phyloP scores from a whole-genome alignment of 2,113 vertebrate species.

The Misgurnus mizolepis region DNA sequence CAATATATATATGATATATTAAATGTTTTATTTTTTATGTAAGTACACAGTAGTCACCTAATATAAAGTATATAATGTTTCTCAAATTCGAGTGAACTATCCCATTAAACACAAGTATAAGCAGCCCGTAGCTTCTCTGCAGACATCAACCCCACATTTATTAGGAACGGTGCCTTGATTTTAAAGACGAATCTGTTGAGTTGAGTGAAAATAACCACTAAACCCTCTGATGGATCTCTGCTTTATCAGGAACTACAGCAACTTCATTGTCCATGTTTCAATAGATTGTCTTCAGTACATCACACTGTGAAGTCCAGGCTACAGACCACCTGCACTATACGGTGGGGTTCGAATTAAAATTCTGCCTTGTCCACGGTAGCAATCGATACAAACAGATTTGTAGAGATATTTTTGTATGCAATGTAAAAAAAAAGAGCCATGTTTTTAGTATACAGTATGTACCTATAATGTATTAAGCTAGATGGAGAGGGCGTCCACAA shows the following conservation, averaged over 20 bases:
- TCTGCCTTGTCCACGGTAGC: constrained; percentile 51
- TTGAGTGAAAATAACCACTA: constrained; percentile 48
- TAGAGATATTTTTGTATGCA: constrained; percentile 44
- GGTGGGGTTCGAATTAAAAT: constrained; percentile 31
- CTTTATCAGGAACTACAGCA: constrained; percentile 6
- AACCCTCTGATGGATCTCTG: constrained; percentile 20
- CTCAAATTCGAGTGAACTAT: background rate
- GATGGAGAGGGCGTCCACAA: constrained; percentile 56
- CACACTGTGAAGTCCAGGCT: constrained; percentile 57
- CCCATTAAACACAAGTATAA: background rate
- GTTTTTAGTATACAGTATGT: constrained; percentile 33
- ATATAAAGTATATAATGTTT: background rate
- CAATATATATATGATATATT: too few relatives aligned
- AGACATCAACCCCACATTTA: constrained; percentile 26
- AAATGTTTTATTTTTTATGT: too few relatives aligned
- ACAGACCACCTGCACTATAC: constrained; percentile 11
- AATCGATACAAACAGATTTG: constrained; percentile 38
- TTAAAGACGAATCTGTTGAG: constrained; percentile 27
- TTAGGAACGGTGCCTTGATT: constrained; percentile 34
- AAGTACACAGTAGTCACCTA: too few relatives aligned
- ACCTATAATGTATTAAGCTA: constrained; percentile 57
- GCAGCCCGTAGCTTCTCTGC: background rate
- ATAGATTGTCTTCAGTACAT: constrained; percentile 34
- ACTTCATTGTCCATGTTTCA: constrained; percentile 15
- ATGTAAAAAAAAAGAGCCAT: constrained; percentile 55